A percentile compares a stretch with the other conserved stretches of the same genome.
phyloP scores from a whole-genome alignment of 2,888 invertebrate species.

The Drosophila hamatofila region DNA sequence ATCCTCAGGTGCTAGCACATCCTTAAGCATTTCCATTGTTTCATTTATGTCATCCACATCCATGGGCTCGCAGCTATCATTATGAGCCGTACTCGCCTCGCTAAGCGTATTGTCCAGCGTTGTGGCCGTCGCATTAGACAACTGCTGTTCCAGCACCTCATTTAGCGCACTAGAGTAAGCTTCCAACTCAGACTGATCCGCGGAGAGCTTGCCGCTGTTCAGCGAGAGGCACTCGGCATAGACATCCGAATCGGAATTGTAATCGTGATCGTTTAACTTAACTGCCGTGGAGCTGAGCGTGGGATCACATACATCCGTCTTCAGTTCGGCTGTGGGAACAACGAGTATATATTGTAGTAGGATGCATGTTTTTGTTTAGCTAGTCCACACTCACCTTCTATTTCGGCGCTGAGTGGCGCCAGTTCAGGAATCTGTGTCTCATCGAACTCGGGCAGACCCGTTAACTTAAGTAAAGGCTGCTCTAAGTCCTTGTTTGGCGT shows the following conservation, averaged over 20 bases:
- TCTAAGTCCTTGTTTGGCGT: conserved; percentile 42
- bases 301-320: conserved; percentile 15
- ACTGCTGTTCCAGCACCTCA: conserved; percentile 51
- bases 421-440: conserved; percentile 79
- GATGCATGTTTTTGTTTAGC: background rate
- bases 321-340: conserved; percentile 41
- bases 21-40: conserved; percentile 66
- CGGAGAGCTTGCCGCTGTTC: conserved; percentile 44
- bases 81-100: conserved; percentile 30
- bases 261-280: conserved; percentile 47
- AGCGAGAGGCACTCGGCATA: conserved; percentile 83
- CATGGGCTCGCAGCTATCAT: conserved; percentile 77
- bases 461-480: conserved; percentile 38
- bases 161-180: conserved; percentile 75
- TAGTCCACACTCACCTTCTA: conserved; percentile 59
- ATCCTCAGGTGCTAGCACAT: conserved; percentile 54
- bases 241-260: conserved; percentile 65
- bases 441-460: conserved; percentile 77
- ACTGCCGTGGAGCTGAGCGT: conserved; percentile 29
- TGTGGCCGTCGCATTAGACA: conserved; percentile 49
- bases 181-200: conserved; percentile 68
- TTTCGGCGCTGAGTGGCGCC: conserved; percentile 54
- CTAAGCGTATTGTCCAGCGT: conserved; percentile 55
- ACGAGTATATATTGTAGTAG: background rate
- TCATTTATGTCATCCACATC: conserved; percentile 78